phyloP scores from a whole-genome alignment of 2,797 vertebrate genomes.

The Chelon labrosus region DNA sequence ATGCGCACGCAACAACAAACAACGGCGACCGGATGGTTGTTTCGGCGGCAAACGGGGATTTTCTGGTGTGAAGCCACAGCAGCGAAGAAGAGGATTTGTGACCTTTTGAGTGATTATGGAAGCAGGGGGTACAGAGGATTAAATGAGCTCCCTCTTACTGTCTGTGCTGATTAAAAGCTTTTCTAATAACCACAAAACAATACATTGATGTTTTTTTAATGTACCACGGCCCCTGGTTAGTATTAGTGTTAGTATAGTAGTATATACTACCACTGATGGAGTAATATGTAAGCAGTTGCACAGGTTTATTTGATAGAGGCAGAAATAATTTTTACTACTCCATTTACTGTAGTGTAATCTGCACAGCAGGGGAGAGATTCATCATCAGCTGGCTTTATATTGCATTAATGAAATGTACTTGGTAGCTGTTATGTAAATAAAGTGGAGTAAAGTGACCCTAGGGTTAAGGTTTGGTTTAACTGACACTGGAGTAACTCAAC shows the following conservation, averaged over 20 bases:
- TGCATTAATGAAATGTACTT: too few relatives aligned
- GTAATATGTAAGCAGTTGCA: neutral
- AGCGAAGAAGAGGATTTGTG: slow-evolving; percentile 46
- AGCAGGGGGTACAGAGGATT: slow-evolving; percentile 37
- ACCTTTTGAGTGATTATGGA: slow-evolving; percentile 45
- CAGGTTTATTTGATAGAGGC: neutral
- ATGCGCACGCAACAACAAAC: neutral
- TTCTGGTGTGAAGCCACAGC: slow-evolving; percentile 2
- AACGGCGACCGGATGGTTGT: slow-evolving; percentile 17
- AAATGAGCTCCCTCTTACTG: slow-evolving; percentile 27
- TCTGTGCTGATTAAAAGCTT: slow-evolving; percentile 18
- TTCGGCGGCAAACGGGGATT: slow-evolving; percentile 26
- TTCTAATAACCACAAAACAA: neutral
- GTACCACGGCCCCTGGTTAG: neutral
- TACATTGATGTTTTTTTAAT: slow-evolving; percentile 1
- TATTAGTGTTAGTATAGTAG: neutral
- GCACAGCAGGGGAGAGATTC: too few relatives aligned
- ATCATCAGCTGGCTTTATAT: too few relatives aligned
- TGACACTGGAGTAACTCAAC: too few relatives aligned
- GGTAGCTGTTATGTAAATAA: too few relatives aligned
- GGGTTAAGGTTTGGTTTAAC: too few relatives aligned
- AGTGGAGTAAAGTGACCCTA: too few relatives aligned
- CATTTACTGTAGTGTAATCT: neutral
- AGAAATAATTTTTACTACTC: neutral
- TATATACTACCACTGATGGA: slow-evolving; percentile 5